Evolutionary conservation across 2,888 invertebrate genomes (phyloP).

Genomic region (Thelaira solivaga): DNA sequence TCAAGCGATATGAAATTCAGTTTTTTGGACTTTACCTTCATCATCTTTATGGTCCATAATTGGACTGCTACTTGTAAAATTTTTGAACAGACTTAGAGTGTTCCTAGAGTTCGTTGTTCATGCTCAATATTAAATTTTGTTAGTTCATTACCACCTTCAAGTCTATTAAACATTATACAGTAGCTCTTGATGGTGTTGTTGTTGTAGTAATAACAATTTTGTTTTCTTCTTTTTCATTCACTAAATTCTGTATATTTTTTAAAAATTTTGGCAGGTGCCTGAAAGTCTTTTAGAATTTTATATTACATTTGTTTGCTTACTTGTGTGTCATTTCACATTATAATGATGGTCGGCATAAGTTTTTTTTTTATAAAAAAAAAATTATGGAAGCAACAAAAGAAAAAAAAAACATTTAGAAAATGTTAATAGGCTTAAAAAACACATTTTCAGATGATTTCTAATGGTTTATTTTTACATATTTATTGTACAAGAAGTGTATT

Average conservation of each 20-base stretch:
- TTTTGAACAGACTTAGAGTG: too few relatives aligned
- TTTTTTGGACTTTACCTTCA: too few relatives aligned
- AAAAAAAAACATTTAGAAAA: constrained; percentile 44
- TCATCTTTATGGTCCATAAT: too few relatives aligned
- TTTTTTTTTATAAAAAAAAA: not conserved
- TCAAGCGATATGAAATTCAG: too few relatives aligned
- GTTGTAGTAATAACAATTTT: not conserved
- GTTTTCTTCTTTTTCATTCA: constrained; percentile 2
- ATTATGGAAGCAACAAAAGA: not conserved
- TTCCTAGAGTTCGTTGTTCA: not conserved
- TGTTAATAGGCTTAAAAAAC: constrained; percentile 51
- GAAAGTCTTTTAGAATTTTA: constrained; percentile 54
- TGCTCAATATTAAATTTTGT: too few relatives aligned
- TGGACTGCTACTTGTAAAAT: too few relatives aligned
- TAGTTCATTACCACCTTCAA: constrained; percentile 13
- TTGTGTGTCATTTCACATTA: constrained; percentile 22
- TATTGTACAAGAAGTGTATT: not conserved
- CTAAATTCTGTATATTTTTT: constrained; percentile 40
- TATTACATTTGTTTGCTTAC: constrained; percentile 18
- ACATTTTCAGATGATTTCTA: constrained; percentile 21
- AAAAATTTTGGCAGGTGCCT: constrained; percentile 61
- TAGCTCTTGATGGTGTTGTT: constrained; percentile 28
- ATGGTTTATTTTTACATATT: constrained; percentile 28
- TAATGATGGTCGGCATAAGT: constrained; percentile 38
- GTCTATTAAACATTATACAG: constrained; percentile 57